A percentile compares a stretch with the other conserved stretches of the same genome.
Evolutionary conservation across 2,888 invertebrate species (phyloP).

Genomic region (Luperina testacea): DNA sequence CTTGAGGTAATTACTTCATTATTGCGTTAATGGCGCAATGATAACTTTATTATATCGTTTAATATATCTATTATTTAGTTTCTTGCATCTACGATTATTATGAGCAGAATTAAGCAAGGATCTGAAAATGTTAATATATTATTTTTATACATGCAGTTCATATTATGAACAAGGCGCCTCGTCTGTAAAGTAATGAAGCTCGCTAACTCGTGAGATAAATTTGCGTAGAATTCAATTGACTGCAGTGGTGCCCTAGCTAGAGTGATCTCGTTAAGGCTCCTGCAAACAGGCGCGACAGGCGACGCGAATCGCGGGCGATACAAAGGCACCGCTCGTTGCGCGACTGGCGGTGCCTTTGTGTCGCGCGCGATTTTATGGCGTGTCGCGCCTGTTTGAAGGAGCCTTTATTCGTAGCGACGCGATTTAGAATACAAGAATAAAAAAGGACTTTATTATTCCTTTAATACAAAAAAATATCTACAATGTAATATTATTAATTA

Average conservation of each 20-base stretch:
- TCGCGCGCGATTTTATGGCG: too few species aligned
- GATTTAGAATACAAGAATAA: background rate
- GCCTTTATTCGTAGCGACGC: background rate
- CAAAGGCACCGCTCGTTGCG: too few species aligned
- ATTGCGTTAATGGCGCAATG: background rate
- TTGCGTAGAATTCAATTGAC: constrained; percentile 34
- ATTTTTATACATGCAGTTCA: background rate
- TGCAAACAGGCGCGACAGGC: too few species aligned
- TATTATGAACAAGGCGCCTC: background rate
- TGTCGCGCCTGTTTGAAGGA: too few species aligned
- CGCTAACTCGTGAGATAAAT: background rate
- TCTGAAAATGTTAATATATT: background rate
- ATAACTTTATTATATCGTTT: background rate
- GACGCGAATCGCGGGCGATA: too few species aligned
- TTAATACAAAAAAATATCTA: background rate
- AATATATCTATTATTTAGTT: background rate
- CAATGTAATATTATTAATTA: background rate
- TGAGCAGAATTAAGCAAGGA: background rate
- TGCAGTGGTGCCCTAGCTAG: background rate
- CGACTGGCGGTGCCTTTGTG: too few species aligned
- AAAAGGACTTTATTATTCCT: background rate
- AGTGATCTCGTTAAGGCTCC: background rate
- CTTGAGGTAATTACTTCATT: background rate
- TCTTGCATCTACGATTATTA: background rate
- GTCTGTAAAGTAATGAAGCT: background rate